A percentile compares a stretch with the other conserved stretches of the same genome.
Evolutionary conservation across 2,888 invertebrate genomes (phyloP).

Genomic region (Mimas tiliae): DNA sequence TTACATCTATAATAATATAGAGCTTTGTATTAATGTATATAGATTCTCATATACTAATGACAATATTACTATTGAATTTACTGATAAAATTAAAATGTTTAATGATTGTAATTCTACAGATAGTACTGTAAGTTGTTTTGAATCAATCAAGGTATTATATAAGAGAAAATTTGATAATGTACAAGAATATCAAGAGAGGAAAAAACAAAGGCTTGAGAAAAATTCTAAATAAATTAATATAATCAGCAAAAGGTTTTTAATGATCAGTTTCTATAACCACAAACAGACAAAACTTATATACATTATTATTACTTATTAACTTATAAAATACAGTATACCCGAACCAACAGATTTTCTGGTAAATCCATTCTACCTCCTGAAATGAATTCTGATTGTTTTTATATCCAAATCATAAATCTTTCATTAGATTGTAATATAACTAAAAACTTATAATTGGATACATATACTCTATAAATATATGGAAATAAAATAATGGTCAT

Average conservation of each 20-base stretch:
- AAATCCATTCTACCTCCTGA: too few species aligned
- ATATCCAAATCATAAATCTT: too few species aligned
- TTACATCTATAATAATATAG: constrained; percentile 63
- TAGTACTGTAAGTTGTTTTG: constrained; percentile 46
- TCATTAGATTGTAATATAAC: too few species aligned
- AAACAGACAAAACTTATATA: too few species aligned
- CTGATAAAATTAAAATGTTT: constrained; percentile 57
- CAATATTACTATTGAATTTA: constrained; percentile 44
- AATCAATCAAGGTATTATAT: constrained; percentile 85
- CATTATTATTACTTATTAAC: too few species aligned
- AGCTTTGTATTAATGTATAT: constrained; percentile 62
- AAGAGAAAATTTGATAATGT: constrained; percentile 93
- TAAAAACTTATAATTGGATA: too few species aligned
- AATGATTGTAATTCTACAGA: constrained; percentile 35
- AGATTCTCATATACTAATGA: constrained; percentile 53
- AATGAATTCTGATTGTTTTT: too few species aligned
- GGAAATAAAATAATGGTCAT: too few species aligned
- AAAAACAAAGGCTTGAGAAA: constrained; percentile 88
- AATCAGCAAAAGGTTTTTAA: constrained; percentile 22
- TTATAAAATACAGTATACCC: too few species aligned
- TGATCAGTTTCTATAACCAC: neutral
- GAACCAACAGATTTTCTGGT: too few species aligned
- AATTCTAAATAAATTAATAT: constrained; percentile 47
- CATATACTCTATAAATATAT: too few species aligned
- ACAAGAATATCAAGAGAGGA: constrained; percentile 91